These are phyloP conservation scores for Limnodromus scolopaceus DNA, from an alignment of 2,797 vertebrate species.

Conservation along the genomic window DNA sequence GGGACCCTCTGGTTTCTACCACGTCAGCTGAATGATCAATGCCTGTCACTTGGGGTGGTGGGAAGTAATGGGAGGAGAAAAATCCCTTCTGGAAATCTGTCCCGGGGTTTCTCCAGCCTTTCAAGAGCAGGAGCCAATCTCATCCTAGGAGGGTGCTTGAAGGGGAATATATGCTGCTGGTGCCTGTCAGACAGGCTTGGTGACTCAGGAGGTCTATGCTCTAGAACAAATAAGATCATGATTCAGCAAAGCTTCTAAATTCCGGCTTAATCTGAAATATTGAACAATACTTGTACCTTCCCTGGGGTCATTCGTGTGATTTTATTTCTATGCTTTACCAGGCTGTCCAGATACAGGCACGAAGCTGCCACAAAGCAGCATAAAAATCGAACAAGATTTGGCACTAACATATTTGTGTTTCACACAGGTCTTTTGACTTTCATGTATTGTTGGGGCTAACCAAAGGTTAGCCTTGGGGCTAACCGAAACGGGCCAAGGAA, in stretches of 20 bases:
- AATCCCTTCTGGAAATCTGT: not conserved
- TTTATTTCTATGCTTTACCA: not conserved
- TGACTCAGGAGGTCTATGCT: not conserved
- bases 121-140: not conserved
- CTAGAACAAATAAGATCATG: not conserved
- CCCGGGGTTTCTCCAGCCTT: not conserved
- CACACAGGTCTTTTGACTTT: not conserved
- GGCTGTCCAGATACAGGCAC: not conserved
- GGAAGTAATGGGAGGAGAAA: not conserved
- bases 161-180: not conserved
- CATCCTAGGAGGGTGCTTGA: not conserved
- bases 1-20: not conserved
- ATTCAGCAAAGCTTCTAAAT: not conserved
- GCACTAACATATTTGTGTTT: not conserved
- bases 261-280: not conserved
- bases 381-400: not conserved
- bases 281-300: not conserved
- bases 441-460: not conserved
- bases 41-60: not conserved
- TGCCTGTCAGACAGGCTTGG: not conserved
- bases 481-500: not conserved
- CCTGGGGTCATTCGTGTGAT: not conserved
- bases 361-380: not conserved
- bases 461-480: not conserved
- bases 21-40: accelerated